Percentiles rank a stretch among this genome's conserved stretches.
These are phyloP conservation scores for Ditula angustiorana DNA, from an alignment of 2,888 invertebrate genomes.

Conservation along the genomic window DNA sequence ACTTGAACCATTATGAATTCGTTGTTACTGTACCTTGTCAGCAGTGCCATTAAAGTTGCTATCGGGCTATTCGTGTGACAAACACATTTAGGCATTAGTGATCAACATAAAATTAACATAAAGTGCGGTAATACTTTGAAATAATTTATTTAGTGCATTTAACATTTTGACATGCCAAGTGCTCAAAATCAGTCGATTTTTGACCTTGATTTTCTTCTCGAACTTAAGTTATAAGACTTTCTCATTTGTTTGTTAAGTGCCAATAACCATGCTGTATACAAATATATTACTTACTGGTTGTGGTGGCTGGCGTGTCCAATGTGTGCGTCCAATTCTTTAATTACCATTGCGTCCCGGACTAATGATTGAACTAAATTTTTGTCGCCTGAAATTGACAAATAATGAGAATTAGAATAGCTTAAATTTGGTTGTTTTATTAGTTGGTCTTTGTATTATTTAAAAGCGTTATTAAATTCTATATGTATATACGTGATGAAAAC, in stretches of 20 bases:
- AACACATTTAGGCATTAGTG: constrained; percentile 85
- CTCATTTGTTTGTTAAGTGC: constrained; percentile 42
- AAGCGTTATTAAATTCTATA: too few species aligned
- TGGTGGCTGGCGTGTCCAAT: constrained; percentile 89
- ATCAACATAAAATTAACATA: constrained; percentile 61
- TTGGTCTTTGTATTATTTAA: too few species aligned
- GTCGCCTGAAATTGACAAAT: constrained; percentile 88
- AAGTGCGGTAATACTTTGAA: constrained; percentile 54
- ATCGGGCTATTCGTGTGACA: constrained; percentile 95
- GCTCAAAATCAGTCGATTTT: constrained; percentile 6
- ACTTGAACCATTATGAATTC: constrained; percentile 61
- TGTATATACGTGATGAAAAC: too few species aligned
- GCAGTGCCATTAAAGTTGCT: constrained; percentile 97
- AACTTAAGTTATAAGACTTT: constrained; percentile 8
- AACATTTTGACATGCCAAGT: constrained; percentile 1
- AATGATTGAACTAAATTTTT: constrained; percentile 95
- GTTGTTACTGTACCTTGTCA: constrained; percentile 93
- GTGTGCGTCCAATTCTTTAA: constrained; percentile 92
- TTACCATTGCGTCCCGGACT: constrained; percentile 95
- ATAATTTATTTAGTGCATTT: constrained; percentile 35
- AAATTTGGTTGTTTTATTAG: not conserved
- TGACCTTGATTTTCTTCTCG: constrained; percentile 11
- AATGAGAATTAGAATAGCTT: not conserved
- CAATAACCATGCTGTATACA: constrained; percentile 59
- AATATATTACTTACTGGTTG: constrained; percentile 89